Evolutionary conservation across 2,113 vertebrate genomes (phyloP).

Genomic region (Macquaria australasica): DNA sequence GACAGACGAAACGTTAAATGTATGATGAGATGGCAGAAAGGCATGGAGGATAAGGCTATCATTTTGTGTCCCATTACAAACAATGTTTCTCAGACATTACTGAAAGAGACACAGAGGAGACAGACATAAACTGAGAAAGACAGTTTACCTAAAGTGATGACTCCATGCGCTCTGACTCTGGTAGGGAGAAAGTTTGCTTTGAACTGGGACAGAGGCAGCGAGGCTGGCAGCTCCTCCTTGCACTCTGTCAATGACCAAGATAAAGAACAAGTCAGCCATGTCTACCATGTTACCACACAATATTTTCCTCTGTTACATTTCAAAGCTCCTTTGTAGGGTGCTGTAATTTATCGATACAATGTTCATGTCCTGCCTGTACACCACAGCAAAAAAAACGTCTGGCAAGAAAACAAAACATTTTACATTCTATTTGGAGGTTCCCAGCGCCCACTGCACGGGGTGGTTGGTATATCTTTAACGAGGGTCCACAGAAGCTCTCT

Average conservation of each 20-base stretch:
- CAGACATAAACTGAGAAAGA: not conserved
- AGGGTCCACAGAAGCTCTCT: too few species aligned
- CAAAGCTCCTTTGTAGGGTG: not conserved
- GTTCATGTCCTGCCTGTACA: too few species aligned
- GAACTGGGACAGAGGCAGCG: constrained; percentile 86
- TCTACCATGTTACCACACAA: not conserved
- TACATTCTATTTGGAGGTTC: too few species aligned
- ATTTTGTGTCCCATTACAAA: not conserved
- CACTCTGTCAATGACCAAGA: constrained; percentile 31
- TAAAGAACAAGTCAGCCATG: not conserved
- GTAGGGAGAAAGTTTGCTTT: constrained; percentile 86
- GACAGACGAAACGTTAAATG: not conserved
- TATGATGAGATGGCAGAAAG: not conserved
- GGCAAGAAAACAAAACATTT: too few species aligned
- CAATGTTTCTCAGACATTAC: not conserved
- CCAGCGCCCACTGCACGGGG: too few species aligned
- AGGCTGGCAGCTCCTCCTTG: constrained; percentile 71
- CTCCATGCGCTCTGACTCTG: constrained; percentile 90
- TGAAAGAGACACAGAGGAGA: not conserved
- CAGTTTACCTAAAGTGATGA: constrained; percentile 90
- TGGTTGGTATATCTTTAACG: too few species aligned
- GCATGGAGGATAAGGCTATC: not conserved
- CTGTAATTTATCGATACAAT: too few species aligned
- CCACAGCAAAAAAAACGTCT: too few species aligned
- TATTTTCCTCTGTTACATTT: not conserved